phyloP scores from a whole-genome alignment of 2,113 vertebrate genomes.

The Ophiodon elongatus region DNA sequence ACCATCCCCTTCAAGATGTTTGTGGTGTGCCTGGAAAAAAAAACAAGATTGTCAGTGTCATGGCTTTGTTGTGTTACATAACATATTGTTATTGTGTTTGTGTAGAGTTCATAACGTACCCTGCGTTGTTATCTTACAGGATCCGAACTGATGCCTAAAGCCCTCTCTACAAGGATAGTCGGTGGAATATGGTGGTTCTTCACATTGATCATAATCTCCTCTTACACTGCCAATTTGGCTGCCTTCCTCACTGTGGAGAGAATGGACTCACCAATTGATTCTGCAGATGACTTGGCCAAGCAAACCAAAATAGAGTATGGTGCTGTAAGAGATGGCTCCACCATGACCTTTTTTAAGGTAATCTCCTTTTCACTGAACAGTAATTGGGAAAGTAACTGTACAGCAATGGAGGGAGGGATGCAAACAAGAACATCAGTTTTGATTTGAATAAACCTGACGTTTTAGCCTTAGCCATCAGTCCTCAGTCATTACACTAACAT shows the following conservation, averaged over 20 bases:
- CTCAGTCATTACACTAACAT: constrained; percentile 12
- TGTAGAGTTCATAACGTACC: neutral
- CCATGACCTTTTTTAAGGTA: constrained; percentile 99
- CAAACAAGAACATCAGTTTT: constrained; percentile 16
- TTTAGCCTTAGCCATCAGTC: constrained; percentile 17
- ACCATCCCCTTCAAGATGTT: neutral
- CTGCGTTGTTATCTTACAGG: constrained; percentile 85
- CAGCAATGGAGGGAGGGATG: neutral
- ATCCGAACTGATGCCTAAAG: constrained; percentile 99
- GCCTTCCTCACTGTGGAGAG: constrained; percentile 98
- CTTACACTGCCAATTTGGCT: constrained; percentile 98
- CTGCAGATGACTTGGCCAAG: constrained; percentile 96
- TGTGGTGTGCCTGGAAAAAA: neutral
- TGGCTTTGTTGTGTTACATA: neutral
- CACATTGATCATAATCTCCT: constrained; percentile 98
- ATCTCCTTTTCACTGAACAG: constrained; percentile 14
- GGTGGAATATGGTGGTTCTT: constrained; percentile 99
- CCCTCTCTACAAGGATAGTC: constrained; percentile 97
- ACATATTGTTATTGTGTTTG: neutral
- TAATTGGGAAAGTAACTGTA: neutral
- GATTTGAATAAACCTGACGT: constrained; percentile 13
- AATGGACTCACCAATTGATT: constrained; percentile 98
- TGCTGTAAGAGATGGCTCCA: constrained; percentile 96
- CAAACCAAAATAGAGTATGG: constrained; percentile 99
- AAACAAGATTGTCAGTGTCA: neutral